Conservation (phyloP, 1,140 invertebrate species). For the Leguminivora glycinivorella region DNA sequence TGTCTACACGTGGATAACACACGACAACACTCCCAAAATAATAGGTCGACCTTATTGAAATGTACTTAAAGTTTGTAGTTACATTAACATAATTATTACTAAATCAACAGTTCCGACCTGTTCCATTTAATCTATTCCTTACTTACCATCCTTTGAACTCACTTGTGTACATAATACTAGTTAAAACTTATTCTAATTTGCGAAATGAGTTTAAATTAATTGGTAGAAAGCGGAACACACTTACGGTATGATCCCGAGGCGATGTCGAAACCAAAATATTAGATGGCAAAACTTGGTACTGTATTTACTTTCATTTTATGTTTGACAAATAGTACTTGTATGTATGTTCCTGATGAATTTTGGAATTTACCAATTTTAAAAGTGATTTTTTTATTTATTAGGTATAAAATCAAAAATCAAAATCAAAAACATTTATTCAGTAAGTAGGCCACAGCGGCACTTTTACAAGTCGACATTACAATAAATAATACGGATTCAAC, state of each 20-base stretch:
- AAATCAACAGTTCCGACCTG: neutral
- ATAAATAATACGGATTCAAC: no score
- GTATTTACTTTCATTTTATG: constrained; percentile 1
- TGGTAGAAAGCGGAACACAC: neutral
- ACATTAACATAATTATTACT: neutral
- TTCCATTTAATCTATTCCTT: neutral
- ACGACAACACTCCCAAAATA: no score
- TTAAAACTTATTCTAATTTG: constrained; percentile 1
- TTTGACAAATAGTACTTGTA: neutral
- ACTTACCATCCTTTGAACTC: neutral
- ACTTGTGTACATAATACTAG: neutral
- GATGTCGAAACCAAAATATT: constrained; percentile 26
- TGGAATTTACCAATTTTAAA: neutral
- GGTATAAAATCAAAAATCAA: no score
- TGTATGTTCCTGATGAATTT: neutral
- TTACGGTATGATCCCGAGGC: constrained; percentile 1
- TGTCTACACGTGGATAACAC: no score
- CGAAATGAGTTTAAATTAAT: neutral
- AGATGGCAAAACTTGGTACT: neutral
- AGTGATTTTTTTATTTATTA: no score
- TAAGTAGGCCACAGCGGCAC: no score
- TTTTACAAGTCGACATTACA: no score
- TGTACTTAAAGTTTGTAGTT: no score
- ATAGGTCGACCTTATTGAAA: no score
- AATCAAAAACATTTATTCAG: no score